Percentiles rank a stretch among this genome's conserved stretches.
phyloP scores from a whole-genome alignment of 2,113 vertebrate species.

The Eupsittula cactorum region DNA sequence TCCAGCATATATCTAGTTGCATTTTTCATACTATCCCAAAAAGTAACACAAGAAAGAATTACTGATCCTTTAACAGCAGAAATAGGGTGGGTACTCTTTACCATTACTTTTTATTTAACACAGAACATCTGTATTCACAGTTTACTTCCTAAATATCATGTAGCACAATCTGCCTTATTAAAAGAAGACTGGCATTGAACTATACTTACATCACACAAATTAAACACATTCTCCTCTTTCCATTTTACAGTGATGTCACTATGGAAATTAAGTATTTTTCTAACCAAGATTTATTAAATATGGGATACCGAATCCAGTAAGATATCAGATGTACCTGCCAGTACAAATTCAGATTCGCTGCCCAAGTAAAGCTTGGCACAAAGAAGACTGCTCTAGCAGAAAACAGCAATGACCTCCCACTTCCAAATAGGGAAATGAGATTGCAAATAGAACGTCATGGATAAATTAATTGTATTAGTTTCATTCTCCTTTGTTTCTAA shows the following conservation, averaged over 20 bases:
- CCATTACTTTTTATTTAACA: background rate
- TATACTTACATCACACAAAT: background rate
- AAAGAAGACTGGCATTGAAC: background rate
- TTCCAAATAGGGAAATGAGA: background rate
- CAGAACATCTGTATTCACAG: background rate
- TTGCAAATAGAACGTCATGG: background rate
- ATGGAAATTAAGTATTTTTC: background rate
- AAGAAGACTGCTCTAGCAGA: background rate
- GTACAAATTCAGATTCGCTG: background rate
- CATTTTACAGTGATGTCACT: background rate
- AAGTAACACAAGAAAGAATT: background rate
- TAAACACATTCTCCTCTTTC: background rate
- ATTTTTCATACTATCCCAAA: background rate
- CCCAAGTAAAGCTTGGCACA: background rate
- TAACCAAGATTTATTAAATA: background rate
- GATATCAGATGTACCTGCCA: background rate
- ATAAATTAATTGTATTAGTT: background rate
- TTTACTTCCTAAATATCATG: background rate
- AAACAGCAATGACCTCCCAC: background rate
- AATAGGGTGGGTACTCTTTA: background rate
- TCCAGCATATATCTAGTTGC: background rate
- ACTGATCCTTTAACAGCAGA: background rate
- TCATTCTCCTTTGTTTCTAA: background rate
- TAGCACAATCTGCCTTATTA: background rate
- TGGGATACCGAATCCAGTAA: background rate